phyloP scores from a whole-genome alignment of 1,140 invertebrate species.

The Drosophila chauvacae region DNA sequence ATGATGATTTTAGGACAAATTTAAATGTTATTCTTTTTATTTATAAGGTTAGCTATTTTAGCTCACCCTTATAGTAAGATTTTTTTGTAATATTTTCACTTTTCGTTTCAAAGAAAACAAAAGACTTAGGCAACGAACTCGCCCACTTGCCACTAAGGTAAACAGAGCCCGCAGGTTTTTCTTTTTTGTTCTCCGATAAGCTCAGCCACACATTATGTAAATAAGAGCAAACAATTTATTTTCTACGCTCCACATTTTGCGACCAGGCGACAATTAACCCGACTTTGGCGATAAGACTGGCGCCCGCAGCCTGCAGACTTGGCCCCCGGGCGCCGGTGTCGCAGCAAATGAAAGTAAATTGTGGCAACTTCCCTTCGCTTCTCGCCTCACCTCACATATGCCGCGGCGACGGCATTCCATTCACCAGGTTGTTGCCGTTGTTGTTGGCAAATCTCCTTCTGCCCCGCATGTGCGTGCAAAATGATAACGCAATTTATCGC shows the following conservation, averaged over 20 bases:
- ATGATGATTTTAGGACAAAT: neutral
- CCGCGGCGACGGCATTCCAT: constrained; percentile 60
- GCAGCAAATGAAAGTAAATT: constrained; percentile 78
- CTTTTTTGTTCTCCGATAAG: constrained; percentile 18
- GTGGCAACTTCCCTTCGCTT: constrained; percentile 44
- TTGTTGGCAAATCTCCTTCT: constrained; percentile 59
- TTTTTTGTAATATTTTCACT: neutral
- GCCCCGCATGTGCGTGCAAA: constrained; percentile 68
- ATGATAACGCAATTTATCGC: constrained; percentile 63
- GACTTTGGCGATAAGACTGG: constrained; percentile 53
- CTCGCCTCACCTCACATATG: constrained; percentile 3
- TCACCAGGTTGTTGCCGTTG: constrained; percentile 45
- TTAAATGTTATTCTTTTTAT: neutral
- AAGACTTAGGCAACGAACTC: constrained; percentile 72
- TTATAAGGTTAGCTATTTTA: neutral
- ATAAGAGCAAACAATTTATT: constrained; percentile 81
- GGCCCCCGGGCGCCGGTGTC: constrained; percentile 15
- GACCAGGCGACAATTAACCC: constrained; percentile 2
- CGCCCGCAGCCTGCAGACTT: constrained; percentile 53
- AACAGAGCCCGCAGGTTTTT: constrained; percentile 16
- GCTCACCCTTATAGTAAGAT: rapidly evolving
- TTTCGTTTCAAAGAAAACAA: constrained; percentile 25
- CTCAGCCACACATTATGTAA: constrained; percentile 70
- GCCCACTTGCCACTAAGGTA: neutral
- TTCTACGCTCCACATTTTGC: constrained; percentile 75